Conservation (phyloP, 2,888 invertebrate genomes). For the Lasioglossum malachurum region DNA sequence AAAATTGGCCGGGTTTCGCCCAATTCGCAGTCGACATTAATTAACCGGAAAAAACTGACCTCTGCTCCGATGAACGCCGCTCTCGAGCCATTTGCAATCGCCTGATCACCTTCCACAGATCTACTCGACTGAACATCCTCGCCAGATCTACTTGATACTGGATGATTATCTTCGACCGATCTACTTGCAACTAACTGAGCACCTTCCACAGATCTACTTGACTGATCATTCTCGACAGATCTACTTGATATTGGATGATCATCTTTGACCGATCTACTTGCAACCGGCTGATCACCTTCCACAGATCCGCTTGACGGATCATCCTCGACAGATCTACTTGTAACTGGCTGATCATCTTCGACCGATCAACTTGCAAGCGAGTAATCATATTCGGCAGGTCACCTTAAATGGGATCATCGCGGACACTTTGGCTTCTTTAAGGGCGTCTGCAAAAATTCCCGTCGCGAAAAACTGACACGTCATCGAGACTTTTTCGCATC, state of each 20-base stretch:
- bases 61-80: background rate
- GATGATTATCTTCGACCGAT: background rate
- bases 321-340: too few relatives aligned
- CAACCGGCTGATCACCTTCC: background rate
- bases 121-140: background rate
- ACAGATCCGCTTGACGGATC: background rate
- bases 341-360: background rate
- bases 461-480: background rate
- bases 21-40: background rate
- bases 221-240: background rate
- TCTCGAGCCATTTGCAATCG: background rate
- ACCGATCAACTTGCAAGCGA: background rate
- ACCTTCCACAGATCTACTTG: background rate
- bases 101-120: background rate
- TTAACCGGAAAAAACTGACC: background rate
- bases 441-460: background rate
- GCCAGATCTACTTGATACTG: too few relatives aligned
- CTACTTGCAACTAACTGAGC: background rate
- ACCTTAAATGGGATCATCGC: background rate
- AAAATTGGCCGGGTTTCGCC: conserved; percentile 4
- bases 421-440: background rate
- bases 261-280: background rate
- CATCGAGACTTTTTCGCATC: background rate
- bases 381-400: background rate
- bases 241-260: background rate